Evolutionary conservation across 2,113 vertebrate genomes (phyloP), one percentile per base, ranked within the genome.

Genomic region (Leptosomus discolor): DNA sequence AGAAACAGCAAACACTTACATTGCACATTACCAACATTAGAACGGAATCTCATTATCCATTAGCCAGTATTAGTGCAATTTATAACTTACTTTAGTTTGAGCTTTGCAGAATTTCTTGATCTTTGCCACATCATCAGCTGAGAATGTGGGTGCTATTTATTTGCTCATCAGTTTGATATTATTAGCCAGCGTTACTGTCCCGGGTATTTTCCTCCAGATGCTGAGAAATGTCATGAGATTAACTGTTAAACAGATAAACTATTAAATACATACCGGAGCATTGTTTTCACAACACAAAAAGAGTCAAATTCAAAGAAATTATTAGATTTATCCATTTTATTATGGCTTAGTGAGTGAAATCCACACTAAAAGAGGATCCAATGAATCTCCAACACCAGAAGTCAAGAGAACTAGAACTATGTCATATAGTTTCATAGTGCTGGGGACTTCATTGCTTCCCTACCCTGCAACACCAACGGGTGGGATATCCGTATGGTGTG

Each of bases 61-160:
- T 97, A 98, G 89, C 92, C 67, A 88, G 96, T 94, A 92, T 97
- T 87, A 96, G 88, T 76, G 83, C 91, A 61, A 96, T 98, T 98
- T 98, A 97, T 97, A 97, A 96, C 97, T 98, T 97, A 97, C 97
- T 98, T 98, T 98, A 83, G 97, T 97, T 97, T 98, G 98, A 97
- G 98, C 97, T 98, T 98, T 98, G 95, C 98, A 98, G 96, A 98
- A 98, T 98, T 98, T 99, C 97, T 98, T 98, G 96, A 99, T 99
- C 98, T 99, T 99, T 97, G 98, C 95, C 96, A 98, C 94, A 97
- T 97, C 97, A 82, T 98, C 98, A 74, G 96, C 97, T 94, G 98
- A 98, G 96, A 98, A 98, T 17, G 88, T 96, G 63, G 97, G 97
- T 93, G 95, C 96, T 86, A 95, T 97, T 96, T 97, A 98, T 98